Evolutionary conservation across 2,797 vertebrate species (phyloP).

Genomic region (Clarias fuscus): DNA sequence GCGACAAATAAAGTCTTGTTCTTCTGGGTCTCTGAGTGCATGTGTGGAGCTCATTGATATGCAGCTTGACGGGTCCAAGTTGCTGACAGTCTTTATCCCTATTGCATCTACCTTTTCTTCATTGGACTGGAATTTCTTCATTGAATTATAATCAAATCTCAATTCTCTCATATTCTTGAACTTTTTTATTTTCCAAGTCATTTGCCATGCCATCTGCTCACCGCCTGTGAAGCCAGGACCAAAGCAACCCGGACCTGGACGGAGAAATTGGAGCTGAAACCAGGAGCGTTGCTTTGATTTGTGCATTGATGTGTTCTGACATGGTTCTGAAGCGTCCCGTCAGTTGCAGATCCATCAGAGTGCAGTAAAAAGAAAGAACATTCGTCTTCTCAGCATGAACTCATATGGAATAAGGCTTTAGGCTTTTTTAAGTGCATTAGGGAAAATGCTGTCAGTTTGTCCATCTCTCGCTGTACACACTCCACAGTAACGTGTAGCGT

Average conservation of each 20-base stretch:
- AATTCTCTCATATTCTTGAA: background rate
- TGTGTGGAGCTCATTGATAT: background rate
- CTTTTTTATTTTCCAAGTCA: background rate
- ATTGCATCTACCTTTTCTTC: background rate
- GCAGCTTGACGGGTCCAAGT: background rate
- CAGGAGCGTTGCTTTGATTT: constrained; percentile 11
- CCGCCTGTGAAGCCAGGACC: constrained; percentile 1
- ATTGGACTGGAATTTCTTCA: background rate
- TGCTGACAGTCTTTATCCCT: background rate
- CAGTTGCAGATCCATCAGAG: constrained; percentile 4
- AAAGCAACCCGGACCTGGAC: background rate
- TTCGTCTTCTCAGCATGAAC: background rate
- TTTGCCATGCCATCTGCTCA: constrained; percentile 8
- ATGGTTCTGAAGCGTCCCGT: constrained; percentile 8
- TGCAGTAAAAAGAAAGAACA: background rate
- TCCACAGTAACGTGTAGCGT: background rate
- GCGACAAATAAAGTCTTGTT: too few relatives aligned
- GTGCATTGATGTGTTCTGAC: constrained; percentile 3
- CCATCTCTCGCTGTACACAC: background rate
- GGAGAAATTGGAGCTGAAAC: constrained; percentile 21
- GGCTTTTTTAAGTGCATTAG: constrained; percentile 18
- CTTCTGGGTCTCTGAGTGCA: background rate
- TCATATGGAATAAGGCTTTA: background rate
- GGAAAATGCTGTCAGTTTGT: constrained; percentile 23
- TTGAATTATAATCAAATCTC: constrained; percentile 1